These are phyloP conservation scores for Polypedilum vanderplanki DNA, from an alignment of 1,140 invertebrate genomes.

Conservation along the genomic window DNA sequence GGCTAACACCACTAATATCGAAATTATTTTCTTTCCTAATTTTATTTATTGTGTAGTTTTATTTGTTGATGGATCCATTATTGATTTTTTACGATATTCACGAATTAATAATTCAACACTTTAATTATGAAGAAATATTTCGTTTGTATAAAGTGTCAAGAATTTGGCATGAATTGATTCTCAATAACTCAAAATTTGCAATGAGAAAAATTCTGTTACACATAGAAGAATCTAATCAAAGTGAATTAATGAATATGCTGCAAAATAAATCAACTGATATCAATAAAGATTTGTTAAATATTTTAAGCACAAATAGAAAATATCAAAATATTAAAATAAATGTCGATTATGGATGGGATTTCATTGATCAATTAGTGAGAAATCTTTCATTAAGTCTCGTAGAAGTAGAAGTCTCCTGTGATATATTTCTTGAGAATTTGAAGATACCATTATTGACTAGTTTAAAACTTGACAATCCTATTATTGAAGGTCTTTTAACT, in stretches of 20 bases:
- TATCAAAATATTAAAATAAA: background rate
- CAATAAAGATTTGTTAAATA: background rate
- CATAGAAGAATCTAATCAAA: background rate
- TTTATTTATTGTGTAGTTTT: too few species aligned
- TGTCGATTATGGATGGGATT: background rate
- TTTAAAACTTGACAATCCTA: background rate
- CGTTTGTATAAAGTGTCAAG: background rate
- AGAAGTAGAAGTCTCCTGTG: background rate
- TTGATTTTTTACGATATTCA: background rate
- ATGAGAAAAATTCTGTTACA: background rate
- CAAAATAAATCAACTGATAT: background rate
- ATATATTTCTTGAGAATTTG: background rate
- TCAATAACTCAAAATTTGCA: background rate
- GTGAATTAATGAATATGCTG: background rate
- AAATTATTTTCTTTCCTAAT: too few species aligned
- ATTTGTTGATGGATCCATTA: background rate
- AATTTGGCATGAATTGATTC: background rate
- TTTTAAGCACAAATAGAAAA: background rate
- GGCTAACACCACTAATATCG: too few species aligned
- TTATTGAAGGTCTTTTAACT: background rate
- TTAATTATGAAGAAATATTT: background rate
- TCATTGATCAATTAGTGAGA: background rate
- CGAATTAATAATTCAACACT: background rate
- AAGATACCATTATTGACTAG: background rate
- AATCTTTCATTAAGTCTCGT: background rate